Base-by-base conservation (phyloP, 2,113 vertebrate species). In the Acrocephalus kingi region DNA sequence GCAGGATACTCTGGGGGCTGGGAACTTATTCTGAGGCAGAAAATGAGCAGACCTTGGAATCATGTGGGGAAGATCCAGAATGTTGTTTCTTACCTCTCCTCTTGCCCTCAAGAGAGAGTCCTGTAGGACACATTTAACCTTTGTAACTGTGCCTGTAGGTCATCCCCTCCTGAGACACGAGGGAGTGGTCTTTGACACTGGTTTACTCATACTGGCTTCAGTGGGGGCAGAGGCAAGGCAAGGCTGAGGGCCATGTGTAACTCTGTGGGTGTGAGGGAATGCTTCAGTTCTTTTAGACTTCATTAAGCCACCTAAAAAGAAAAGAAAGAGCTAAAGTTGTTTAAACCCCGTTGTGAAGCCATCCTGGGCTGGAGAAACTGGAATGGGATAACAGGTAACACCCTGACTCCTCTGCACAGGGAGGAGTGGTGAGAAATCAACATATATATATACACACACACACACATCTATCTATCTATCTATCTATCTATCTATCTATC, bases 1-100 rank as follows among this genome's bases (percentile, higher is more conserved):
- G 71, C 15, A 15, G 62, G 61, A 25, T 51, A 43, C 45, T 0
- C 0, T 0, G 1, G 69, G 39, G 31, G 11, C 35, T 66, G 30
- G 61, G 67, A 71, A 27, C 41, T 56, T 41, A 35, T 41, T 49
- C 31, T 39, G 21, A 45, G 35, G 31, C 48, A 78, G 33, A 23
- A 73, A 77, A 74, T 3, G 21, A 73, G 14, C 59, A 73, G 55
- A 77, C 15, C 13, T 43, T 43, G 45, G 20, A 46, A 81, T 43
- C n/a, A 58, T 16, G 22, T 20, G 24, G 45, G 24, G 27, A 15
- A 55, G 54, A 59, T 49, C 8, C 54, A 90, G 37, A 52, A 59
- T 7, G 10, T 35, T 19, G 13, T 59, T 92, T 87, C 41, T 72
- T 12, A 30, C 21, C 22, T 68, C 39, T 80, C 43, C 21, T 80